A percentile compares a stretch with the other conserved stretches of the same genome.
Evolutionary conservation across 2,888 invertebrate species (phyloP).

Genomic region (Phyllotreta cruciferae): DNA sequence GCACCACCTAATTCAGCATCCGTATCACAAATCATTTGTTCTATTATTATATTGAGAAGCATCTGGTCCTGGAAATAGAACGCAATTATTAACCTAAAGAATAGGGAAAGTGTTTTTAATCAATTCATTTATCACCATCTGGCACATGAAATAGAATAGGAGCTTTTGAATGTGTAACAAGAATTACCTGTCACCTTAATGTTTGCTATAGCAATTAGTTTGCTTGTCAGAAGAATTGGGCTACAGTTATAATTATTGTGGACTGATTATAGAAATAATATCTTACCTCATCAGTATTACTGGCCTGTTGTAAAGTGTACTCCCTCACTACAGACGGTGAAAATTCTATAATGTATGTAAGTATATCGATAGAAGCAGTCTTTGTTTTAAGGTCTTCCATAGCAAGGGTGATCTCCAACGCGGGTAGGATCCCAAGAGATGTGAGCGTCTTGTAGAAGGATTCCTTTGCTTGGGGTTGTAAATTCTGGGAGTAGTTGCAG

Average conservation of each 20-base stretch:
- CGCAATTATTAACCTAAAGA: too few relatives aligned
- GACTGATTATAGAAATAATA: background rate
- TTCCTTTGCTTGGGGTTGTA: constrained; percentile 97
- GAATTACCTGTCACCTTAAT: too few relatives aligned
- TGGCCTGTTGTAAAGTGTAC: constrained; percentile 92
- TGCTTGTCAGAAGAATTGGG: too few relatives aligned
- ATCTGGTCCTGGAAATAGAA: constrained; percentile 81
- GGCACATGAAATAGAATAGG: too few relatives aligned
- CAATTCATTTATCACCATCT: background rate
- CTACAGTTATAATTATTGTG: background rate
- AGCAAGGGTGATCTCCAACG: constrained; percentile 88
- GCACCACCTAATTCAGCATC: constrained; percentile 98
- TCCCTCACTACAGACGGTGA: constrained; percentile 97
- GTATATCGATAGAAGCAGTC: constrained; percentile 96
- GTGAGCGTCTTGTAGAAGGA: constrained; percentile 95
- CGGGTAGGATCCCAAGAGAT: constrained; percentile 85
- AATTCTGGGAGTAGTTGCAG: constrained; percentile 97
- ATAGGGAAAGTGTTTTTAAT: too few relatives aligned
- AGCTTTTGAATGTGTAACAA: too few relatives aligned
- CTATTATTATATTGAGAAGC: constrained; percentile 94
- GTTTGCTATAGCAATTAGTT: too few relatives aligned
- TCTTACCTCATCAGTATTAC: constrained; percentile 84
- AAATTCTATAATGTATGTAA: constrained; percentile 98
- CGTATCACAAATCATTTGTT: constrained; percentile 96
- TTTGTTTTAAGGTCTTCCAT: constrained; percentile 94